Evolutionary conservation across 1,140 invertebrate species (phyloP), one percentile per base, ranked within the genome.

Genomic region (Dreissena polymorpha): DNA sequence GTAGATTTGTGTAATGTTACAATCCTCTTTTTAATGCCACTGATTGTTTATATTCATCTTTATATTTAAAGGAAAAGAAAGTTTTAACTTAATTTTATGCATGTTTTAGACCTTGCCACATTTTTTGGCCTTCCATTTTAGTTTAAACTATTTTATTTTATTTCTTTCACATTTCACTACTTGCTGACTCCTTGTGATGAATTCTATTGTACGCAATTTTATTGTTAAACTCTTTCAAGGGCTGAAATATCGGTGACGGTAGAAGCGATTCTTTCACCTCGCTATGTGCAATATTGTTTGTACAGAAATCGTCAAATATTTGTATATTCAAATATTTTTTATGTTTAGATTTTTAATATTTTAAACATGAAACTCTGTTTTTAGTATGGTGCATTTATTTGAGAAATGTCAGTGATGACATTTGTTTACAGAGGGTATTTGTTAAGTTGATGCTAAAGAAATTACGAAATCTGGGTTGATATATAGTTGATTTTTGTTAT

Each of bases 251-350:
- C 16, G 21, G 21, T 21, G 16, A 27, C 55, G 57, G 16, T 65
- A 57, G 49, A 73, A 50, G 14, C 68, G 79, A 25, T 25, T 50
- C 74, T 39, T 73, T 73, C 29, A 74, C 50, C 27, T n/a, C 70
- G 67, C 65, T 68, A 68, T 72, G 79, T 82, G 79, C 79, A 82
- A 82, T 82, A 82, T 39, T 82, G 79, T 82, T 82, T 82, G 79
- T 82, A 82, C 79, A 74, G 71, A 72, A 67, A 74, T 71, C 64
- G 79, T 63, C 79, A 82, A 74, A 82, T 82, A 82, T 82, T 82
- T 82, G 79, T 82, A 74, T 82, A 82, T 82, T 73, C 79, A 72
- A 74, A 82, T 82, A 82, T 82, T 82, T 82, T 82, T 39, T 39
- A 82, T 74, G 79, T 82, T 82, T 73, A 74, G 67, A 73, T 82